Evolutionary conservation across 2,113 vertebrate genomes (phyloP), one percentile per base, ranked within the genome.

Genomic region (Charadrius vociferus): DNA sequence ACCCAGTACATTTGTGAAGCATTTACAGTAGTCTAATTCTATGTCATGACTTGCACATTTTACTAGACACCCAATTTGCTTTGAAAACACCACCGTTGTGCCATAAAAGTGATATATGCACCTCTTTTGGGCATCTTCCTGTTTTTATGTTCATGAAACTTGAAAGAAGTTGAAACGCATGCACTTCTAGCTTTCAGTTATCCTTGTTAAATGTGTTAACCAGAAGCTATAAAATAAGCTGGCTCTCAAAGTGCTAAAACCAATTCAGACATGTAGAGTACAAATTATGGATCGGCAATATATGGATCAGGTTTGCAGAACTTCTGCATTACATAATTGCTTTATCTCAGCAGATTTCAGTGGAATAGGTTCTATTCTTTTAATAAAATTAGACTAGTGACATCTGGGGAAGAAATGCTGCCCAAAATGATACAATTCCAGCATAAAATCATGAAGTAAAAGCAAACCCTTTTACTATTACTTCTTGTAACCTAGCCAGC

Each of bases 291-390:
- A 85, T 90, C 1, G 1, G 75, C 34, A 68, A 63, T 94, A 86
- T 81, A 72, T 86, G 49, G 32, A 92, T 86, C 83, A 55, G 26
- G 14, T 70, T 94, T 97, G 70, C 88, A 97, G 88, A 95, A 86
- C 56, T 84, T 85, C 56, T 79, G 12, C 53, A 53, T 97, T 84
- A 61, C 24, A 53, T 89, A 96, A 97, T 86, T 95, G 52, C 66
- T 96, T 96, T 88, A 92, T 95, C 81, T 96, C 88, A 95, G 87
- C 77, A 86, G 58, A 96, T 96, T 96, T 95, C 71, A 74, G 26
- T 71, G 32, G 22, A 96, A 70, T 91, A 61, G 77, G 67, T 62
- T 16, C 59, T 81, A 61, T 91, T 91, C 34, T 93, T 62, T 95
- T 90, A 95, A 83, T 90, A 94, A 95, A 93, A 95, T 94, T 95